Conservation (phyloP, 2,797 vertebrate species). For the Glyptemys insculpta region DNA sequence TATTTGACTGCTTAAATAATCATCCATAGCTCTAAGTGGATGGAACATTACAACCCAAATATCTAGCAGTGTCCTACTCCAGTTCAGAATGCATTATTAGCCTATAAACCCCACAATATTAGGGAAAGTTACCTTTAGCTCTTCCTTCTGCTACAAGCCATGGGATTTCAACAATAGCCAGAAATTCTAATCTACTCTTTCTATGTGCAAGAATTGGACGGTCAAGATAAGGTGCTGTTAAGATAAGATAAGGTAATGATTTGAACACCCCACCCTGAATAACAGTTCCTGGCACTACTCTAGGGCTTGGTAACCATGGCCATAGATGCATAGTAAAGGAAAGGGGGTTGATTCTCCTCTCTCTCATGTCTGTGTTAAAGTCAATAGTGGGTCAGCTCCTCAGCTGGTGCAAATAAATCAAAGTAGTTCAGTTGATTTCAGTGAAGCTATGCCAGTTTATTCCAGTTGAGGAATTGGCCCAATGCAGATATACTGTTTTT, state of each 20-base stretch:
- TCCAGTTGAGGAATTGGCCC: background rate
- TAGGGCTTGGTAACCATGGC: too few relatives aligned
- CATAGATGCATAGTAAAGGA: background rate
- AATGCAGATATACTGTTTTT: background rate
- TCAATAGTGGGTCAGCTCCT: background rate
- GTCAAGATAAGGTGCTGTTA: too few relatives aligned
- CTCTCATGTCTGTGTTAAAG: background rate
- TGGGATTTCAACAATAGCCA: background rate
- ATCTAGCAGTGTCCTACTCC: background rate
- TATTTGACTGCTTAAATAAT: background rate
- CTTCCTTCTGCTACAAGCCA: background rate
- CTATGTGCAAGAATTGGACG: background rate
- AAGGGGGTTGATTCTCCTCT: background rate
- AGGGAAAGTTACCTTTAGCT: background rate
- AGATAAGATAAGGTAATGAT: too few relatives aligned
- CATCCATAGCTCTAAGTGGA: background rate
- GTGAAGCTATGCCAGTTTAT: background rate
- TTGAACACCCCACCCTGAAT: too few relatives aligned
- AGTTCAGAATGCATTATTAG: background rate
- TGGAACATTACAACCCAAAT: too few relatives aligned
- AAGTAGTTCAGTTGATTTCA: background rate
- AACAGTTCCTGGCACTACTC: too few relatives aligned
- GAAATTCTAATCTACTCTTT: background rate
- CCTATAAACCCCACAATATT: background rate
- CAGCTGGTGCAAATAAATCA: background rate